These are phyloP conservation scores for Scatophagus argus DNA, from an alignment of 2,113 vertebrate species.

Conservation along the genomic window DNA sequence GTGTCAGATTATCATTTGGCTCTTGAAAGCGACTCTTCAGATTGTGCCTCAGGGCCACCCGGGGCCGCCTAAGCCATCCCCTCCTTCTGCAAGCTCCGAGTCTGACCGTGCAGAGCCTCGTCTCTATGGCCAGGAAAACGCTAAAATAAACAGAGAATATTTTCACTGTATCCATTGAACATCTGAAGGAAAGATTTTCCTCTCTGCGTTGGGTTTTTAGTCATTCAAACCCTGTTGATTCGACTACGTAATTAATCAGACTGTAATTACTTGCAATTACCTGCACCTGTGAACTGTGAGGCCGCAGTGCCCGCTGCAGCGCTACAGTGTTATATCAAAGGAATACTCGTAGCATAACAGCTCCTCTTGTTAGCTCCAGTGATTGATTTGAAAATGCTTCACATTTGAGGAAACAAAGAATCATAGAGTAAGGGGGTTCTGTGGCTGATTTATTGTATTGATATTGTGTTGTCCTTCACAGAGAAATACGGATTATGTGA, in stretches of 20 bases:
- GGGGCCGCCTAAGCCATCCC: constrained; percentile 16
- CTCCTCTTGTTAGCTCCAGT: background rate
- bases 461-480: constrained; percentile 58
- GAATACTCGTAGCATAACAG: background rate
- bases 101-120: constrained; percentile 29
- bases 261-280: constrained; percentile 9
- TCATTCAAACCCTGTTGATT: background rate
- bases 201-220: background rate
- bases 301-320: background rate
- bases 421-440: constrained; percentile 10
- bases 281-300: constrained; percentile 9
- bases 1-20: constrained; percentile 45
- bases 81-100: constrained; percentile 20
- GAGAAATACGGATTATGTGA: constrained; percentile 51
- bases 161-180: background rate
- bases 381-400: constrained; percentile 20
- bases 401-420: constrained; percentile 19
- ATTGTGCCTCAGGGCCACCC: constrained; percentile 52
- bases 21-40: constrained; percentile 43
- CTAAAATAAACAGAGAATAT: background rate
- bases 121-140: constrained; percentile 19
- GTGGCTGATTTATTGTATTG: constrained; percentile 58
- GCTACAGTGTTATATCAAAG: background rate
- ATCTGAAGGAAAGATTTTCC: background rate
- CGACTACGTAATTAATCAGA: background rate